These are phyloP conservation scores for Zootermopsis nevadensis DNA, from an alignment of 2,888 invertebrate genomes.

Conservation along the genomic window DNA sequence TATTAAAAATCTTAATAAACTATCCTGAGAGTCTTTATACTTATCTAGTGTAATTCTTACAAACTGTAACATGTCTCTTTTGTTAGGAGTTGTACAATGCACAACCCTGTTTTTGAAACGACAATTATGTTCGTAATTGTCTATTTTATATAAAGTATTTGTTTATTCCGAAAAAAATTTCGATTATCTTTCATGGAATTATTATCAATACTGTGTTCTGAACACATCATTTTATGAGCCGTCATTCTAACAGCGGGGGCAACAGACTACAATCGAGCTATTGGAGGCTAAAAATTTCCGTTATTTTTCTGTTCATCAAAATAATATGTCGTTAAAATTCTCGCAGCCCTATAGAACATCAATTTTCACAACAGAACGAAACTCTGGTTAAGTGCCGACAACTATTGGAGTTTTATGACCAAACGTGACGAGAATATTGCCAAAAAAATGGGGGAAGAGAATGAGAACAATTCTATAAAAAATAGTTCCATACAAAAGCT, in stretches of 20 bases:
- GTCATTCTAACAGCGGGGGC: neutral
- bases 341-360: slow-evolving; percentile 31
- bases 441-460: neutral
- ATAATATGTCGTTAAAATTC: slow-evolving; percentile 47
- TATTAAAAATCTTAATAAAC: too few relatives aligned
- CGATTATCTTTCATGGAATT: neutral
- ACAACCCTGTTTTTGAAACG: neutral
- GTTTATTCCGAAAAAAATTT: neutral
- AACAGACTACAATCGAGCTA: slow-evolving; percentile 6
- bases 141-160: neutral
- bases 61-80: too few relatives aligned
- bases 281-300: neutral
- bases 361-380: slow-evolving; percentile 38
- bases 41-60: too few relatives aligned
- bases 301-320: slow-evolving; percentile 38
- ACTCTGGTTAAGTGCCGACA: slow-evolving; percentile 33
- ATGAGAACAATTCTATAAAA: neutral
- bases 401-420: slow-evolving; percentile 37
- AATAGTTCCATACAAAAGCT: slow-evolving; percentile 23
- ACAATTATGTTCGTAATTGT: neutral
- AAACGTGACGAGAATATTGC: slow-evolving; percentile 41
- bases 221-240: neutral
- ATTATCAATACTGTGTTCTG: neutral
- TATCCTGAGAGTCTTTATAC: too few relatives aligned
- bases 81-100: too few relatives aligned